Conservation (phyloP, 2,113 vertebrate species). For the Labeo catla region DNA sequence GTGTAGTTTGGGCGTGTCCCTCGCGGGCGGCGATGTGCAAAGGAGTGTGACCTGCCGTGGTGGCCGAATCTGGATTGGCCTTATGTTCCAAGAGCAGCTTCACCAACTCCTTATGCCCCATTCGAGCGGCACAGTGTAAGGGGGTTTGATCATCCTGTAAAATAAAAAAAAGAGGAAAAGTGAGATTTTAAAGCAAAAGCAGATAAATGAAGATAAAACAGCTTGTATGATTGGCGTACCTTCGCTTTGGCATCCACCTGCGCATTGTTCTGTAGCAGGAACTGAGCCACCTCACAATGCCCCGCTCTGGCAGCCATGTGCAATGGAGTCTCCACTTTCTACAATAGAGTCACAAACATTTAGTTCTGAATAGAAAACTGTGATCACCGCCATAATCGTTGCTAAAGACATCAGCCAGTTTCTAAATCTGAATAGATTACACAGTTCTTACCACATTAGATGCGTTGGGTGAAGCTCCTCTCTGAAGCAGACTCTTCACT, state of each 20-base stretch:
- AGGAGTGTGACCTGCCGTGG: slow-evolving; percentile 90
- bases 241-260: slow-evolving; percentile 96
- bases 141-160: slow-evolving; percentile 95
- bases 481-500: slow-evolving; percentile 90
- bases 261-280: slow-evolving; percentile 93
- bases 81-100: slow-evolving; percentile 87
- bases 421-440: slow-evolving; percentile 4
- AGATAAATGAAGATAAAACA: neutral
- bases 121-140: slow-evolving; percentile 93
- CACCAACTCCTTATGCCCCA: slow-evolving; percentile 90
- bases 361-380: slow-evolving; percentile 10
- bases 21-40: slow-evolving; percentile 90
- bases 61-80: slow-evolving; percentile 87
- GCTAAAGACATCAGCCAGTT: neutral
- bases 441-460: slow-evolving; percentile 92
- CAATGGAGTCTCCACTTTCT: slow-evolving; percentile 98
- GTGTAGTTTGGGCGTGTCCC: slow-evolving; percentile 85
- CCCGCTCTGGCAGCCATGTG: slow-evolving; percentile 97
- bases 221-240: slow-evolving; percentile 68
- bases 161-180: neutral
- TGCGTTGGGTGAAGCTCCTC: slow-evolving; percentile 94
- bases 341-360: slow-evolving; percentile 8
- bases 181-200: neutral
- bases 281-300: slow-evolving; percentile 93
- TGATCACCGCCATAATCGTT: neutral